Base-by-base conservation (phyloP, 2,888 invertebrate genomes). In the Sipha maydis region DNA sequence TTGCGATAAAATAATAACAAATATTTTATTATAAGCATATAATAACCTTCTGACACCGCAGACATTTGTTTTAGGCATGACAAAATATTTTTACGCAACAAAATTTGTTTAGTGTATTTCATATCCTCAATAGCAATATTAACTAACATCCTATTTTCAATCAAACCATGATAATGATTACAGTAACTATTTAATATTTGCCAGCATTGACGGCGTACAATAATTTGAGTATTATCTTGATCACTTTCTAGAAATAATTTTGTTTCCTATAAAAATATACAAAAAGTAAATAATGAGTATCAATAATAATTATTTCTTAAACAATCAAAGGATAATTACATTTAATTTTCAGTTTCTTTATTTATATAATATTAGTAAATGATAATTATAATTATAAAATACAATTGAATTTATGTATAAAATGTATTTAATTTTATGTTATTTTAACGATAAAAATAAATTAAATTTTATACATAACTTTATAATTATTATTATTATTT, bases 121-220 rank as follows among this genome's bases (percentile, higher is more conserved):
- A 88, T 80, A 28, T 88, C 88, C 17, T 88, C 88, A 3, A 88
- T 75, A 19, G 80, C 88, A 75, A 88, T 88, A 34, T 88, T 88
- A 7, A 88, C 67, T 38, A 88, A 75, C 88, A 88, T 88, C 67
- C 88, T 88, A 48, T 88, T 88, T 88, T 88, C 88, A 88, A 88
- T 88, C 11, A 88, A 34, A 76, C 88, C 80, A 34, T 61, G 48
- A 61, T 88, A 88, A 61, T 80, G 67, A 79, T 88, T 82, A 82
- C 88, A 82, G 19, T 88, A 88, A 28, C 88, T 75, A 41, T 56
- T 88, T 82, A 88, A 82, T 34, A 88, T 34, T 88, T 88, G 80
- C 88, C 88, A 88, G 82, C 88, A 88, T 48, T 75, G 88, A 41
- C 88, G 88, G 19, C 88, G 82, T 31, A 88, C 79, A 82, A 82